These are phyloP conservation scores for Erpornis zantholeuca DNA, from an alignment of 2,113 vertebrate genomes.

Conservation along the genomic window DNA sequence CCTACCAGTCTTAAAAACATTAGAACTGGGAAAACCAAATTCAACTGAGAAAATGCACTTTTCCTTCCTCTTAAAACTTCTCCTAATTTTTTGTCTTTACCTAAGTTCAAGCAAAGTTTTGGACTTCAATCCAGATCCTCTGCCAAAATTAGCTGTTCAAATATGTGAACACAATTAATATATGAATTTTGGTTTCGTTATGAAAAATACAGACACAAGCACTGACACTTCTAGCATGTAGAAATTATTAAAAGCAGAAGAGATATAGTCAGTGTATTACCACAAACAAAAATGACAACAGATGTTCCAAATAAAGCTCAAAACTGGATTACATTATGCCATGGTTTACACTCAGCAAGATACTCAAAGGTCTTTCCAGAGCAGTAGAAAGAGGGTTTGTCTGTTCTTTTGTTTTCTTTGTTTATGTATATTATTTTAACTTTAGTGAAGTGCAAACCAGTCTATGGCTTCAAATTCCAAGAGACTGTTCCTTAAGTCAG, in stretches of 20 bases:
- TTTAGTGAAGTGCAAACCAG: background rate
- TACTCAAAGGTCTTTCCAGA: background rate
- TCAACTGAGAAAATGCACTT: background rate
- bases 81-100: background rate
- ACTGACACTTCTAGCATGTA: background rate
- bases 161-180: background rate
- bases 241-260: background rate
- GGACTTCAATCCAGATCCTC: background rate
- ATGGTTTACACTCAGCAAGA: background rate
- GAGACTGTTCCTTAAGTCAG: background rate
- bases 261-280: background rate
- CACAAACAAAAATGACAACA: background rate
- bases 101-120: background rate
- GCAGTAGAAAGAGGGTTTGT: background rate
- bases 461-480: background rate
- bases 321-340: background rate
- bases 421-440: background rate
- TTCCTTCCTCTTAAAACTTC: background rate
- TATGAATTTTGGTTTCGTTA: background rate
- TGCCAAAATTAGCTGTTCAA: background rate
- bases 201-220: background rate
- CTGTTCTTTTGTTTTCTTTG: background rate
- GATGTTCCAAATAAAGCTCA: background rate
- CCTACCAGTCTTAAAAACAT: background rate
- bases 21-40: background rate